Evolutionary conservation across 2,113 vertebrate species (phyloP).

Genomic region (Ceyx melanurus): DNA sequence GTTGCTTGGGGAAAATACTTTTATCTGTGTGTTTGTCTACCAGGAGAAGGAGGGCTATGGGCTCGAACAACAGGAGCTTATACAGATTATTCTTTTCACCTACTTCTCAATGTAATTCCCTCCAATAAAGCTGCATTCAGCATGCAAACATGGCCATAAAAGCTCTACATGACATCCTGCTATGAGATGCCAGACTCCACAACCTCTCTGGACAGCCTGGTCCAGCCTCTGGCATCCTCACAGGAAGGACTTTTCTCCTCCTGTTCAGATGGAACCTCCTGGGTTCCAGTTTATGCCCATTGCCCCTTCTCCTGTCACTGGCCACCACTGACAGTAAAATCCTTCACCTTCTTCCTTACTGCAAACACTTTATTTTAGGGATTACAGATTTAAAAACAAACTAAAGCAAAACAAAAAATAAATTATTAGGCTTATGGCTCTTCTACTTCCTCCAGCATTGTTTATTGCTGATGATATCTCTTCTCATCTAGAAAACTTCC

Average conservation of each 20-base stretch:
- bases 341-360: neutral
- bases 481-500: neutral
- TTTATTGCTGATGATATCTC: neutral
- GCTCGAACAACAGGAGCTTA: neutral
- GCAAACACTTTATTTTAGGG: neutral
- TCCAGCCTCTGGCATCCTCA: neutral
- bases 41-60: neutral
- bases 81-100: neutral
- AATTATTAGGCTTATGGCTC: neutral
- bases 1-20: neutral
- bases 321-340: neutral
- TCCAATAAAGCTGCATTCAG: neutral
- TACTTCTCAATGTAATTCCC: neutral
- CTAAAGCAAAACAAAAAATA: neutral
- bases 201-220: neutral
- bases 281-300: too few relatives aligned
- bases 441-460: neutral
- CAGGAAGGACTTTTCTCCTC: neutral
- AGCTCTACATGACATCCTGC: neutral
- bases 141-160: neutral
- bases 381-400: neutral
- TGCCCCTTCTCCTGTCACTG: neutral
- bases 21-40: neutral
- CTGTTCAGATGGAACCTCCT: neutral
- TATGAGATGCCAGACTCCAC: neutral